Base-by-base conservation (phyloP, 2,888 invertebrate genomes). In the Mimas tiliae region DNA sequence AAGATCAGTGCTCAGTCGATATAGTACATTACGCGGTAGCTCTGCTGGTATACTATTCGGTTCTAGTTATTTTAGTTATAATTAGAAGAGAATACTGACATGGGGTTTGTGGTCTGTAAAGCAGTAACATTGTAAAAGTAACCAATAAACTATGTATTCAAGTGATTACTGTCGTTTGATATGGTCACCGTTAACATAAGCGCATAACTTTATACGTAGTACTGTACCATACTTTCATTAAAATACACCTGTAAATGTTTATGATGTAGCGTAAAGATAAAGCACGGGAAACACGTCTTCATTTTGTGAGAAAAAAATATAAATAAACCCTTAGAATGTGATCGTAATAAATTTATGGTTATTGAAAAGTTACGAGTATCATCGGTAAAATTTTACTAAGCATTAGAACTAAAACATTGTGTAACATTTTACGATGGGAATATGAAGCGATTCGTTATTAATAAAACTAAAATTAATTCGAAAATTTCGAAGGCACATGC, bases 341-440 rank as follows among this genome's bases (percentile, higher is more conserved):
- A 58, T 58, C 58, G 58, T 58, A 42, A 58, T 19, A 52, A 19
- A 52, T 58, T 58, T 58, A 58, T 58, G 58, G 42, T 58, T 42
- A 58, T 58, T 58, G 58, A 58, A 58, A 19, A 58, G 16, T 58
- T 21, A 27, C 27, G 27, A 27, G 27, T 27, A 58, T 58, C 58
- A 42, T 12, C 16, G 58, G 38, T 42, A 3, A 3, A 9, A 12
- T 12, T 16, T 19, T 12, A 58, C 38, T 58, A 12, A 42, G 11
- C 58, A 4, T 19, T 19, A 12, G 58, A 58, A 19, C 16, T 38
- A 42, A 19, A 19, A 12, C 38, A 38, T 58, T 58, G 58, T 38
- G 38, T 42, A 58, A 38, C 19, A 58, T 12, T 58, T 58, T 58
- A 58, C 42, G 38, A 58, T 42, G 58, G 11, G 58, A 42, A 42